Base-by-base conservation (phyloP, 2,888 invertebrate species). In the Drosophila tripunctata region DNA sequence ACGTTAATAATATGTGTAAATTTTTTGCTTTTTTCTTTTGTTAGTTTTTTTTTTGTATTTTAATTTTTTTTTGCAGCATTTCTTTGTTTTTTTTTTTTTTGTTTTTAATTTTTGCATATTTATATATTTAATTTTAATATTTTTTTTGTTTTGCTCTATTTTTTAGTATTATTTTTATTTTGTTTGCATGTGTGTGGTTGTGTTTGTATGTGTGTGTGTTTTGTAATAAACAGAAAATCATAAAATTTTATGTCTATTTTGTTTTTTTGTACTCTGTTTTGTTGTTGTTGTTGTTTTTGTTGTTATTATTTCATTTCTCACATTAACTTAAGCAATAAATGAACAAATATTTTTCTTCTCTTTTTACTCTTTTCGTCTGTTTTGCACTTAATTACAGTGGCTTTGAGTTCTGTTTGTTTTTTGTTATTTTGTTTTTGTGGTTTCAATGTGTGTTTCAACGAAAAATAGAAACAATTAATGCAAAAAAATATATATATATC, bases 221-320 rank as follows among this genome's bases (percentile, higher is more conserved):
- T 57, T 51, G 51, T 64, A 74, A 78, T 70, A 80, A 80, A 73
- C 67, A 71, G 55, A 65, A 75, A 76, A 62, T 73, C 62, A 73
- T 80, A 61, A 76, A 64, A 52, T 58, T 75, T 67, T 85, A 75
- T 79, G 82, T 85, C 82, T 83, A 86, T 86, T 79, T 80, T 75
- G 35, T 67, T 79, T 67, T 79, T 77, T 83, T 81, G 80, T 83
- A 80, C 72, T 83, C 71, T 83, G 77, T 83, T 86, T 81, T 80
- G 66, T 82, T 75, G 67, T 67, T 75, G 67, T 67, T 70, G 73
- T 71, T 75, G 44, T 62, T 71, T 36, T 43, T 62, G 38, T 73
- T 50, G 17, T 62, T 63, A 44, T 60, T 58, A 60, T 60, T 67
- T 62, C 8, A 31, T 38, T 61, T 69, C 54, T 75, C 44, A 56